A percentile compares a stretch with the other conserved stretches of the same genome.
These are phyloP conservation scores for Danio albolineatus DNA, from an alignment of 2,797 vertebrate species.

Conservation along the genomic window DNA sequence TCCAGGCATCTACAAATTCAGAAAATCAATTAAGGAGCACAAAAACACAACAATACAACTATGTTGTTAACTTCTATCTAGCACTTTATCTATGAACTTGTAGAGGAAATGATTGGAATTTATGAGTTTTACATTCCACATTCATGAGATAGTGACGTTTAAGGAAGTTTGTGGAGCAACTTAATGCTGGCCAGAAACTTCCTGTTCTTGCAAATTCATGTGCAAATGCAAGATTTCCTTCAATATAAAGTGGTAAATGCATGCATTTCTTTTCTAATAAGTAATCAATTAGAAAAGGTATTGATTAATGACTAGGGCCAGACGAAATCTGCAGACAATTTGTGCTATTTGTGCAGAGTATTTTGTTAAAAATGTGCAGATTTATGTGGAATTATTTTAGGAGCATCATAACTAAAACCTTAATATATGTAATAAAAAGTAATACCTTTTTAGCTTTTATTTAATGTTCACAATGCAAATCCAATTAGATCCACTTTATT, in stretches of 20 bases:
- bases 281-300: neutral
- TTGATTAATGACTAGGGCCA: neutral
- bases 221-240: neutral
- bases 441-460: too few relatives aligned
- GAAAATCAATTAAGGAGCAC: neutral
- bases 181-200: slow-evolving; percentile 4
- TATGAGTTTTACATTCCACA: neutral
- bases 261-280: too few relatives aligned
- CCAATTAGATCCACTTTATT: too few relatives aligned
- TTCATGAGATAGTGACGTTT: neutral
- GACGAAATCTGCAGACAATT: too few relatives aligned
- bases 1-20: slow-evolving; percentile 77
- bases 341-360: too few relatives aligned
- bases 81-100: neutral
- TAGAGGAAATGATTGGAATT: neutral
- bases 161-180: neutral
- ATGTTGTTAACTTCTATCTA: neutral
- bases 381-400: too few relatives aligned
- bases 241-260: neutral
- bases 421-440: too few relatives aligned
- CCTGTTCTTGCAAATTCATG: neutral
- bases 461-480: too few relatives aligned
- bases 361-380: too few relatives aligned
- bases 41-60: neutral
- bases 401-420: too few relatives aligned